These are phyloP conservation scores for Colostygia pectinataria DNA, from an alignment of 2,888 invertebrate genomes.

Conservation along the genomic window DNA sequence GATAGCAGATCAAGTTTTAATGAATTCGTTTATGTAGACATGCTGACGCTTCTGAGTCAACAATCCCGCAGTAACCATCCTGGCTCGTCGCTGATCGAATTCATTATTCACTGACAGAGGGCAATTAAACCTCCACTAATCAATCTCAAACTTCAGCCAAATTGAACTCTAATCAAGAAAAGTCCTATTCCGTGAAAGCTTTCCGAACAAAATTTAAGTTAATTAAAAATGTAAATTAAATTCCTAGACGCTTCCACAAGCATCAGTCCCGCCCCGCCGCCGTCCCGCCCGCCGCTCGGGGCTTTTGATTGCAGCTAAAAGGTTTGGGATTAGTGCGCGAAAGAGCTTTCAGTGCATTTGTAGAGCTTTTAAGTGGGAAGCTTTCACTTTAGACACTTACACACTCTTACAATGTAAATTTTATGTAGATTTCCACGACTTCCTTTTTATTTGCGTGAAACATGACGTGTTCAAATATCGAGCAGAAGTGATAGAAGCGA, in stretches of 20 bases:
- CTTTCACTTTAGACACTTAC: conserved; percentile 83
- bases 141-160: conserved; percentile 81
- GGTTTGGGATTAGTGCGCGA: conserved; percentile 83
- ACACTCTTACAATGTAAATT: conserved; percentile 75
- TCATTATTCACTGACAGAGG: conserved; percentile 81
- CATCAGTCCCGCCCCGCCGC: conserved; percentile 58
- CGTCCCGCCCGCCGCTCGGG: conserved; percentile 56
- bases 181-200: conserved; percentile 82
- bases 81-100: conserved; percentile 76
- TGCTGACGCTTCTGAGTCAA: conserved; percentile 58
- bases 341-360: conserved; percentile 84
- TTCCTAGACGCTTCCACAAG: conserved; percentile 82
- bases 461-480: conserved; percentile 17
- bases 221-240: conserved; percentile 84
- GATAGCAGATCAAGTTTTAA: conserved; percentile 12
- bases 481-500: not conserved
- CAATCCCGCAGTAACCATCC: conserved; percentile 66
- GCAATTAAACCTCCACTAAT: conserved; percentile 82
- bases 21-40: conserved; percentile 40
- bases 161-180: conserved; percentile 83
- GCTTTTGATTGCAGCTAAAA: conserved; percentile 84
- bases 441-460: conserved; percentile 29
- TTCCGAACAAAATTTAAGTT: conserved; percentile 83
- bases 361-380: conserved; percentile 84
- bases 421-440: conserved; percentile 63